phyloP scores from a whole-genome alignment of 2,888 invertebrate genomes.

The Palloptera scutellata region DNA sequence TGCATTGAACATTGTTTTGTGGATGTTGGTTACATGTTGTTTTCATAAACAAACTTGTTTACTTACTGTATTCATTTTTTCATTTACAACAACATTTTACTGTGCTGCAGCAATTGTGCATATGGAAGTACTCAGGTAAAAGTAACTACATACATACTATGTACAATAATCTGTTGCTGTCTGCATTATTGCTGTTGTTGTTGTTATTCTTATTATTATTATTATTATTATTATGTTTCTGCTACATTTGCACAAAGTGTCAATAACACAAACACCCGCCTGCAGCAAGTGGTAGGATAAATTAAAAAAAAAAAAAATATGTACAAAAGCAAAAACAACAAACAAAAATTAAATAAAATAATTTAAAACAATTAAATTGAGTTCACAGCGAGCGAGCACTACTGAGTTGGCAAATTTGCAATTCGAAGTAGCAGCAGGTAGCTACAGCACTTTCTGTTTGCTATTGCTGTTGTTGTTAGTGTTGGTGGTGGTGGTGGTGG shows the following conservation, averaged over 20 bases:
- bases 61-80: conserved; percentile 41
- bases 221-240: no score
- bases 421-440: conserved; percentile 46
- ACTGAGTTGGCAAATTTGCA: conserved; percentile 50
- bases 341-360: conserved; percentile 46
- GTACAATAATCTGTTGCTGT: background rate
- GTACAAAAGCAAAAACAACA: conserved; percentile 41
- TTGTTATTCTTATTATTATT: no score
- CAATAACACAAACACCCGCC: conserved; percentile 53
- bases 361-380: conserved; percentile 56
- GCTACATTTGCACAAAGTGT: conserved; percentile 49
- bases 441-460: no score
- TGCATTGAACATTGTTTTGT: conserved; percentile 34
- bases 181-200: conserved; percentile 38
- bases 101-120: background rate
- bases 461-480: no score
- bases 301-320: conserved; percentile 32
- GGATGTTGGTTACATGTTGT: conserved; percentile 40
- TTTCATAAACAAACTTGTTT: conserved; percentile 48
- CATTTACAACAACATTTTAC: conserved; percentile 8
- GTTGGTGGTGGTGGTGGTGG: no score
- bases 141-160: no score
- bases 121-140: background rate
- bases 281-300: conserved; percentile 43
- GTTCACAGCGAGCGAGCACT: conserved; percentile 39